A percentile compares a stretch with the other conserved stretches of the same genome.
Conservation (phyloP, 2,888 invertebrate species). For the Ferdinandea cuprea region DNA sequence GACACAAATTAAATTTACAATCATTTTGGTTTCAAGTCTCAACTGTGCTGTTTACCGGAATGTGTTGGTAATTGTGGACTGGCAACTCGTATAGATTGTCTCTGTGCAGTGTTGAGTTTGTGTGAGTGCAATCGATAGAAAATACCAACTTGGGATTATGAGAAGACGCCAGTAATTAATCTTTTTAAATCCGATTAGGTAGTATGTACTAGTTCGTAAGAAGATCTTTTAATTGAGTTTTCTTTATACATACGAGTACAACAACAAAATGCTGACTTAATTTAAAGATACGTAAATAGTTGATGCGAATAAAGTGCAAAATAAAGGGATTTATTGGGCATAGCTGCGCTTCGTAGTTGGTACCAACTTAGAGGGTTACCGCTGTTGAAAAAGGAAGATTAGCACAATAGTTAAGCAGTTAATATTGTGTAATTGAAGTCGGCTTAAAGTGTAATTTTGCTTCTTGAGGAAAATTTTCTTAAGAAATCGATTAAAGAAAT, state of each 20-base stretch:
- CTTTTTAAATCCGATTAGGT: constrained; percentile 67
- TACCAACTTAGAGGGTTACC: no score
- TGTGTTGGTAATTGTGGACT: not conserved
- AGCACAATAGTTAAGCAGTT: no score
- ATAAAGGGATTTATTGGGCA: no score
- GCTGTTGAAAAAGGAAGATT: no score
- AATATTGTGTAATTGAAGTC: no score
- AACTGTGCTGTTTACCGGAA: constrained; percentile 33
- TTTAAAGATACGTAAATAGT: no score
- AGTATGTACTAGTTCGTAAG: constrained; percentile 33
- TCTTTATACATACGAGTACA: constrained; percentile 10
- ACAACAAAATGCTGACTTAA: no score
- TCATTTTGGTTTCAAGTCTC: constrained; percentile 61
- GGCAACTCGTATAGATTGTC: not conserved
- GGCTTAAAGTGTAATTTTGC: no score
- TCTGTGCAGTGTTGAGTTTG: not conserved
- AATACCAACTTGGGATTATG: constrained; percentile 9
- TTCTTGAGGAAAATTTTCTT: no score
- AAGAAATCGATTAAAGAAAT: no score
- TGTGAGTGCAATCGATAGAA: constrained; percentile 42
- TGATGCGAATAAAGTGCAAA: no score
- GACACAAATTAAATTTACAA: constrained; percentile 68
- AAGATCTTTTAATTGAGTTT: constrained; percentile 70
- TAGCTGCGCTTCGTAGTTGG: no score
- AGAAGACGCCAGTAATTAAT: constrained; percentile 57